A percentile compares a stretch with the other conserved stretches of the same genome.
Evolutionary conservation across 1,140 invertebrate species (phyloP).

Genomic region (Harpegnathos saltator): DNA sequence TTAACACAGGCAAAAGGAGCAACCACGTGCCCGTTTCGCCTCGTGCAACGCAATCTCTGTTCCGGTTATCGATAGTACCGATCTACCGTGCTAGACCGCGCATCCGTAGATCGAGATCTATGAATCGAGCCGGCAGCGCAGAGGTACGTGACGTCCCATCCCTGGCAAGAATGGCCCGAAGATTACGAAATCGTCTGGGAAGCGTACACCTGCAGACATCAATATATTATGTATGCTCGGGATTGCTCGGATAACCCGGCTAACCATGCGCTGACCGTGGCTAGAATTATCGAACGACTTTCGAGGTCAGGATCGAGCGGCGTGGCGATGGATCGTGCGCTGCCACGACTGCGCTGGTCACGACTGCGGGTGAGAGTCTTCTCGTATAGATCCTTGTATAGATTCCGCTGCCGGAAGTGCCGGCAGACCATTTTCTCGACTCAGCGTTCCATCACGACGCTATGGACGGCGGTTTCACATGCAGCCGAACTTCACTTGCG

Average conservation of each 20-base stretch:
- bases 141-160: background rate
- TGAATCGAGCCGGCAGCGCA: background rate
- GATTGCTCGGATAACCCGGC: constrained; percentile 75
- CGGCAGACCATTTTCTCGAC: constrained; percentile 74
- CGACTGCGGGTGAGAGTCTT: constrained; percentile 79
- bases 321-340: constrained; percentile 54
- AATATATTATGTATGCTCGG: constrained; percentile 77
- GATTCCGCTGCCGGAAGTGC: constrained; percentile 75
- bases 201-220: constrained; percentile 23
- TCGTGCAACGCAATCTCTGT: background rate
- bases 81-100: too few relatives aligned
- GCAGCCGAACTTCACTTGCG: background rate
- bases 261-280: constrained; percentile 72
- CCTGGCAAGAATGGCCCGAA: background rate
- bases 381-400: constrained; percentile 70
- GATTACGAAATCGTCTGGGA: constrained; percentile 45
- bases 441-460: constrained; percentile 73
- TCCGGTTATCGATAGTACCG: background rate
- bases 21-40: too few relatives aligned
- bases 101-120: background rate
- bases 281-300: constrained; percentile 82
- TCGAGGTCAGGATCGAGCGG: constrained; percentile 82
- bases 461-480: background rate
- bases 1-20: too few relatives aligned
- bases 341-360: constrained; percentile 46